These are phyloP conservation scores for Beris chalybata DNA, from an alignment of 2,888 invertebrate genomes.

Conservation along the genomic window DNA sequence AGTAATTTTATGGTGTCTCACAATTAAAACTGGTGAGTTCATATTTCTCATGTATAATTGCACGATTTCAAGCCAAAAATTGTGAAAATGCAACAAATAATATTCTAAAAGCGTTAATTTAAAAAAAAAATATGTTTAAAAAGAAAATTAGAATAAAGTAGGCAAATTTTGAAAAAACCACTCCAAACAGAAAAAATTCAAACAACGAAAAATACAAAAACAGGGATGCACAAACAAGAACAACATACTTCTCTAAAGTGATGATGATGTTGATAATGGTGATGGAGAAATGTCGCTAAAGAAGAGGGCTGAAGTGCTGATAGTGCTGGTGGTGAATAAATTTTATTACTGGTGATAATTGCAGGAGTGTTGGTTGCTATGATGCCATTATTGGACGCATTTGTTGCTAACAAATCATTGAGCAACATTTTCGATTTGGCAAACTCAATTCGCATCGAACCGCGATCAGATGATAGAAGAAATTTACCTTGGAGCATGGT, in stretches of 20 bases:
- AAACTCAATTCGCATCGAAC: constrained; percentile 97
- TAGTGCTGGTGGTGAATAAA: constrained; percentile 47
- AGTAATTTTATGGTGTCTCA: too few relatives aligned
- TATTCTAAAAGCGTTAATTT: background rate
- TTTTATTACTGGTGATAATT: constrained; percentile 39
- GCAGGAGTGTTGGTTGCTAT: constrained; percentile 12
- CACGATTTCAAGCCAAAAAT: background rate
- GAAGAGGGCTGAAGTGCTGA: constrained; percentile 48
- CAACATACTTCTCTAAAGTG: constrained; percentile 58
- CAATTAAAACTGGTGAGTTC: too few relatives aligned
- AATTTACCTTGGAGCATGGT: constrained; percentile 93
- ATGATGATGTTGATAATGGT: constrained; percentile 46
- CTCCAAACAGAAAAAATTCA: background rate
- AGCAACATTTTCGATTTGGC: constrained; percentile 99
- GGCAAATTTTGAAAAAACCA: too few relatives aligned
- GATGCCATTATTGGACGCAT: constrained; percentile 9
- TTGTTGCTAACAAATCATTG: constrained; percentile 54
- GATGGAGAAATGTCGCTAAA: constrained; percentile 51
- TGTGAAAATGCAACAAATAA: background rate
- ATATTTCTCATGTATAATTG: too few relatives aligned
- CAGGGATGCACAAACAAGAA: too few relatives aligned
- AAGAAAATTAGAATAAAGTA: background rate
- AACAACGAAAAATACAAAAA: background rate
- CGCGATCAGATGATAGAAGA: constrained; percentile 93
- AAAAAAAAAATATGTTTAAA: background rate